Conservation (phyloP, 2,113 vertebrate genomes). For the Chroicocephalus ridibundus region DNA sequence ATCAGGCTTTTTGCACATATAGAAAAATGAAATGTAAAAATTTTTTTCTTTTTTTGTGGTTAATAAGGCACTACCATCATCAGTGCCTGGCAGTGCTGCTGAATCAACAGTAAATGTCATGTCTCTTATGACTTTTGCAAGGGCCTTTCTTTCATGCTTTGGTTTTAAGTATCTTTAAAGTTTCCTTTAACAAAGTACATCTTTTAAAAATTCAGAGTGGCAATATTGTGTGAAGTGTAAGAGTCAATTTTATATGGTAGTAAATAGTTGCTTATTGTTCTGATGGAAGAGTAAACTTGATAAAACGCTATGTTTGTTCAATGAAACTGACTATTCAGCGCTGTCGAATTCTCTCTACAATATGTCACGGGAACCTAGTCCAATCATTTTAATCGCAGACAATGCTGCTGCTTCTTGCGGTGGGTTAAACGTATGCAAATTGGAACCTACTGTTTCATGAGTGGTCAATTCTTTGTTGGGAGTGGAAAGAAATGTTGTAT, state of each 20-base stretch:
- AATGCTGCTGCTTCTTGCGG: slow-evolving; percentile 66
- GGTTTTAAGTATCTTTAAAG: neutral
- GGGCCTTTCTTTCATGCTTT: neutral
- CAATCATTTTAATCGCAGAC: slow-evolving; percentile 69
- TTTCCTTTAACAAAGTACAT: neutral
- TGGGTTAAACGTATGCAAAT: slow-evolving; percentile 75
- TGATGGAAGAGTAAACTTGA: neutral
- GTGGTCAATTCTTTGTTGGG: slow-evolving; percentile 67
- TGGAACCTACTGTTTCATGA: slow-evolving; percentile 63
- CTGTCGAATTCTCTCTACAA: slow-evolving; percentile 49
- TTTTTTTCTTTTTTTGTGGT: neutral
- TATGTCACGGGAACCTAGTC: slow-evolving; percentile 60
- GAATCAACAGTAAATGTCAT: neutral
- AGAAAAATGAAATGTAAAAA: neutral
- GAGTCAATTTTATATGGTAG: neutral
- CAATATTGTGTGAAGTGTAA: neutral
- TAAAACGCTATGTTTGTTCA: slow-evolving; percentile 35
- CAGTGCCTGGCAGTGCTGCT: neutral
- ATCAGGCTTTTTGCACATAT: neutral
- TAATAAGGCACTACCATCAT: neutral
- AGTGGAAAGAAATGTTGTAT: slow-evolving; percentile 31
- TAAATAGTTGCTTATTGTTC: neutral
- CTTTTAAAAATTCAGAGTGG: neutral
- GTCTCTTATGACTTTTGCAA: neutral
- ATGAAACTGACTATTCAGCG: slow-evolving; percentile 43